Percentiles rank a stretch among this genome's conserved stretches.
Evolutionary conservation across 2,113 vertebrate species (phyloP).

Genomic region (Daboia siamensis): DNA sequence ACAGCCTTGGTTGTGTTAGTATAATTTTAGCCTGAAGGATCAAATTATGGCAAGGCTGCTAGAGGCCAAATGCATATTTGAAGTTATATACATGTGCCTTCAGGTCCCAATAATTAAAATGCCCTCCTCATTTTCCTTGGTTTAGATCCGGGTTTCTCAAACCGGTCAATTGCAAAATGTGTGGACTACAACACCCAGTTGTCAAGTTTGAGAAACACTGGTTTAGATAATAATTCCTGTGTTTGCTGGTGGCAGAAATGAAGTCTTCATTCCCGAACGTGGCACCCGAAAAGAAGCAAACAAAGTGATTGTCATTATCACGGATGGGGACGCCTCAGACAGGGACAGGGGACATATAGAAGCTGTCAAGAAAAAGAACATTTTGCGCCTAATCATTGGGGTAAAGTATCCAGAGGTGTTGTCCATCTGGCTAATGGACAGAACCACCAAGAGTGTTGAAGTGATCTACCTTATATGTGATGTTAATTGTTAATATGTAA

Average conservation of each 20-base stretch:
- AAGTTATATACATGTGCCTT: neutral
- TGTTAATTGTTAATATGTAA: neutral
- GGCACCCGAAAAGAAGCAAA: conserved; percentile 69
- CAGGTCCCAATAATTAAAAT: neutral
- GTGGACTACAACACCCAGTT: neutral
- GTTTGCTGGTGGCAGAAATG: conserved; percentile 25
- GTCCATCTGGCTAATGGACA: neutral
- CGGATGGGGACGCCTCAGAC: conserved; percentile 69
- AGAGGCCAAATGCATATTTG: neutral
- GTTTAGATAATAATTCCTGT: neutral
- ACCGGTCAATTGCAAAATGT: neutral
- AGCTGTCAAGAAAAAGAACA: conserved; percentile 1
- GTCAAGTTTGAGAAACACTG: neutral
- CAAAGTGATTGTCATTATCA: conserved; percentile 79
- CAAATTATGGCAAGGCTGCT: neutral
- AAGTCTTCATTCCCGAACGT: conserved; percentile 30
- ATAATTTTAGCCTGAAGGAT: neutral
- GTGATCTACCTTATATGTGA: neutral
- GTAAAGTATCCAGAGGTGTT: conserved; percentile 24
- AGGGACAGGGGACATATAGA: rapidly evolving
- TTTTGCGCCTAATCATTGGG: conserved; percentile 62
- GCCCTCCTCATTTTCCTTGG: neutral
- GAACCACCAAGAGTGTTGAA: neutral
- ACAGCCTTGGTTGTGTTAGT: neutral
- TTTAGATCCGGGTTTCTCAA: neutral